Percentiles rank a stretch among this genome's conserved stretches.
Conservation (phyloP, 2,797 vertebrate species). For the Protonibea diacanthus region DNA sequence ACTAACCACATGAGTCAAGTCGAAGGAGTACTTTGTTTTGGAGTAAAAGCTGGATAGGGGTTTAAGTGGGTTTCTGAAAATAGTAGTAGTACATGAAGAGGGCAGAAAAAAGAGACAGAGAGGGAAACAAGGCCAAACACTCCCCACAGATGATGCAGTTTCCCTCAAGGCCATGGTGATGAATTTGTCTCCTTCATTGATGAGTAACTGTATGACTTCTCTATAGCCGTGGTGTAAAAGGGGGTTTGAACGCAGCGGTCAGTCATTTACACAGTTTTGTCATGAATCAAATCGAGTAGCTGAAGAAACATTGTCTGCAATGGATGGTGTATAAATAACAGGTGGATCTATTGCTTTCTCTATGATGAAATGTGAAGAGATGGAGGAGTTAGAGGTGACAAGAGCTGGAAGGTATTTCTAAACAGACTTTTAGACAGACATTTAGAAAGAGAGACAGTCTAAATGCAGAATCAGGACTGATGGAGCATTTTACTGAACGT, state of each 20-base stretch:
- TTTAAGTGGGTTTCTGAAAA: background rate
- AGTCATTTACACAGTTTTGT: constrained; percentile 23
- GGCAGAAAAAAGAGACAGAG: background rate
- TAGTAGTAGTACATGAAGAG: background rate
- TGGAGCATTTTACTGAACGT: constrained; percentile 44
- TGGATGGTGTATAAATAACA: background rate
- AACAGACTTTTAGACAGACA: constrained; percentile 19
- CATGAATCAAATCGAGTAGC: background rate
- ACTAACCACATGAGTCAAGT: background rate
- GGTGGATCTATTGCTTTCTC: background rate
- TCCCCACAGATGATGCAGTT: background rate
- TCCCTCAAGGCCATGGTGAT: background rate
- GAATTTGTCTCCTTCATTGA: constrained; percentile 16
- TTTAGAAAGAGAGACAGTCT: background rate
- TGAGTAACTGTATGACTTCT: constrained; percentile 13
- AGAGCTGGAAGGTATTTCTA: background rate
- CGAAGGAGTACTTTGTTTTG: background rate
- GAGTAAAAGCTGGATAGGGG: background rate
- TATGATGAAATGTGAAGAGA: background rate
- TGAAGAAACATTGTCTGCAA: background rate
- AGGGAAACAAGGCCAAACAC: background rate
- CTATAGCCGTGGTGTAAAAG: background rate
- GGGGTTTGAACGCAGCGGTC: background rate
- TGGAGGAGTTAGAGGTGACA: background rate
- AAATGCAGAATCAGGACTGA: constrained; percentile 38